Evolutionary conservation across 2,888 invertebrate genomes (phyloP), one percentile per base, ranked within the genome.

Genomic region (Philhelius pedissequus): DNA sequence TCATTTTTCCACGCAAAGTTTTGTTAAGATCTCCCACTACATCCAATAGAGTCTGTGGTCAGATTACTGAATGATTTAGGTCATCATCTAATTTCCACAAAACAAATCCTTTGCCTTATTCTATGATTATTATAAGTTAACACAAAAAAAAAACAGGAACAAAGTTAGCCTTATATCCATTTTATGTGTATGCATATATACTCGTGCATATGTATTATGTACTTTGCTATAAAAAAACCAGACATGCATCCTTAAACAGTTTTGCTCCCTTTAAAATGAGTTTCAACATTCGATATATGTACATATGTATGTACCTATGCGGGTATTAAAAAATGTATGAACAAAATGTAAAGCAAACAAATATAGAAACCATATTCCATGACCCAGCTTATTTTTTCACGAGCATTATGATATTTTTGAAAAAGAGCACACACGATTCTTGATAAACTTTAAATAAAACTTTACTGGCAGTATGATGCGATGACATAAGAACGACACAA

Each of bases 401-500:
- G 48, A 45, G 52, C 66, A 64, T 70, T 56, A 76, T 64, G 22
- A 60, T 58, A 40, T 38, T 15, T n/a, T 60, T 3, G 40, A 40
- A 60, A 38, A 69, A 32, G 6, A 13, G 20, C 32, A 20, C 45
- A 43, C 58, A 73, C 20, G 38, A 52, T 69, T 74, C 20, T 27
- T 13, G 9, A 35, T 22, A 13, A 52, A 48, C 15, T 22, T 3
- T 27, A 20, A 4, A 30, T 2, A 30, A 38, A 68, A 22, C 22
- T 38, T 30, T 54, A 30, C 76, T 62, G 38, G 48, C 22, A 48
- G 13, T 40, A 18, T 43, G 56, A 73, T 70, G 66, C 66, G 74
- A 75, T 84, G 79, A 74, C 78, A 83, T 70, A 69, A 79, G 83
- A 70, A 74, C 56, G 70, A 71, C 68, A 84, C 84, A 79, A 80